Base-by-base conservation (phyloP, 2,113 vertebrate species). In the Redunca redunca region DNA sequence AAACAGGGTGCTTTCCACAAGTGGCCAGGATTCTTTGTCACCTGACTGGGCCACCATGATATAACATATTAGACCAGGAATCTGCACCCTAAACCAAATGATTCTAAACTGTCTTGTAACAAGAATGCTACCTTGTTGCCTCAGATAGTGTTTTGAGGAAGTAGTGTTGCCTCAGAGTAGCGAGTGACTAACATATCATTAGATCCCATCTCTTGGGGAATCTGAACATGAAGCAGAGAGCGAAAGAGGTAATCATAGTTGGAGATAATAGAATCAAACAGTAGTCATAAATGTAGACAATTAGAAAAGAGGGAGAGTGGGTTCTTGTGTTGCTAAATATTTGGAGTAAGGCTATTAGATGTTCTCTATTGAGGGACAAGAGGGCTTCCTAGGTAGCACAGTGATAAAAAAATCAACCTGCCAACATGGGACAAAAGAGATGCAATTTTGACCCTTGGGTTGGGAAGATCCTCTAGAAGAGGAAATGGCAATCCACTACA, bases 271-370 rank as follows among this genome's bases (percentile, higher is more conserved):
- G 25, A 96, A 90, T 46, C n/a, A 87, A 91, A n/a, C 1, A 87
- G 26, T 52, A 87, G 33, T 16, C 30, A 78, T 6, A 23, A 16
- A 81, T 12, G 4, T 26, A 36, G 48, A 60, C 25, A 71, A 3
- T 4, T 46, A 55, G 28, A 82, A 94, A 87, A 25, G 2, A 25
- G 2, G 7, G 71, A 33, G 4, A 83, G 15, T 30, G 28, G 46
- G 1, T 64, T 50, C n/a, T 1, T 30, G 1, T n/a, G 1, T 17
- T 40, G 21, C 17, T 0, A 5, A 23, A 2, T 40, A 14, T 25
- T 48, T 62, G 36, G 46, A 62, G 30, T 30, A 80, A 71, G 11
- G 2, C 50, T 28, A 40, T 64, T 25, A 33, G 23, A 71, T 16
- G 0, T 28, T 82, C n/a, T 77, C 94, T 83, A 48, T 13, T 10